Conservation (phyloP, 2,888 invertebrate species). For the Lithosia quadra region DNA sequence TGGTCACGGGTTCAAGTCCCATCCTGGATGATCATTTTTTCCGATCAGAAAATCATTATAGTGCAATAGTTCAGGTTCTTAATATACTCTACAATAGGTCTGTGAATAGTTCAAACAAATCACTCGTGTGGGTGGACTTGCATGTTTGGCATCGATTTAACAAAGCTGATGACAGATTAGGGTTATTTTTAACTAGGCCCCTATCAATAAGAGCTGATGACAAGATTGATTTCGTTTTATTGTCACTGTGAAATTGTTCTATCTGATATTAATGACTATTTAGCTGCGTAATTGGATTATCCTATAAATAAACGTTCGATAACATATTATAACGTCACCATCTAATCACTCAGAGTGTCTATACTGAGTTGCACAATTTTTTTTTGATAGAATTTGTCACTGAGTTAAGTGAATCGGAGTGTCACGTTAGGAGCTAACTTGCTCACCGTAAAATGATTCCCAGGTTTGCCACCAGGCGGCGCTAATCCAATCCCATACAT, state of each 20-base stretch:
- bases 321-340: background rate
- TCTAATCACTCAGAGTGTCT: too few relatives aligned
- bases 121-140: constrained; percentile 11
- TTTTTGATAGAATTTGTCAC: too few relatives aligned
- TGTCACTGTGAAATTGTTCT: background rate
- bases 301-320: background rate
- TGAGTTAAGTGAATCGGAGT: too few relatives aligned
- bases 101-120: constrained; percentile 9
- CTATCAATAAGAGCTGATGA: constrained; percentile 17
- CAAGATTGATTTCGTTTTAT: background rate
- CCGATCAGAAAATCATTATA: too few relatives aligned
- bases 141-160: constrained; percentile 24
- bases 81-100: background rate
- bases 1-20: too few relatives aligned
- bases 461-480: too few relatives aligned
- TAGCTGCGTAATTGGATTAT: background rate
- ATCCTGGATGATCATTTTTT: too few relatives aligned
- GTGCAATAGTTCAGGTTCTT: background rate
- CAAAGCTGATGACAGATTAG: constrained; percentile 14
- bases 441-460: too few relatives aligned
- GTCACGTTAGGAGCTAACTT: too few relatives aligned
- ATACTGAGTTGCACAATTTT: too few relatives aligned
- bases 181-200: constrained; percentile 15
- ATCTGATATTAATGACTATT: background rate
- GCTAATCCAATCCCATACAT: too few relatives aligned